Percentiles rank a stretch among this genome's conserved stretches.
phyloP scores from a whole-genome alignment of 53 echinoderm and acorn worm genomes.

The Zoroaster sp. region DNA sequence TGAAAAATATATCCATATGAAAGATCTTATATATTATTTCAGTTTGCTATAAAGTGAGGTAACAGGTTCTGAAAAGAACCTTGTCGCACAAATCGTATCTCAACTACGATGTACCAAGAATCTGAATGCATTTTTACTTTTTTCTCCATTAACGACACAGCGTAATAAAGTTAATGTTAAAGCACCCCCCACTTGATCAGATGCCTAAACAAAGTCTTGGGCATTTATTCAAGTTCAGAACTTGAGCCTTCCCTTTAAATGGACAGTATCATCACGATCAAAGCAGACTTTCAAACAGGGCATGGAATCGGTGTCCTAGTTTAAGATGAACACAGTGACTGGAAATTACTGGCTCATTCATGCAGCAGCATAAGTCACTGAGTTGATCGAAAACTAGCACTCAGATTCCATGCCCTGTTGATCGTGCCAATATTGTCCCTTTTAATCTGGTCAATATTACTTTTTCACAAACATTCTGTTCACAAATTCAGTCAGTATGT shows the following conservation, averaged over 20 bases:
- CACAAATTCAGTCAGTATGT: no score
- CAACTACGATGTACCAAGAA: background rate
- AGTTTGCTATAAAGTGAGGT: background rate
- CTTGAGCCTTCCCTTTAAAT: no score
- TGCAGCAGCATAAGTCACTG: background rate
- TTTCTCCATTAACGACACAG: background rate
- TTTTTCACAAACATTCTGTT: no score
- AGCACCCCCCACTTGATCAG: no score
- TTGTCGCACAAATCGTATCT: no score
- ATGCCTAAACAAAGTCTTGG: no score
- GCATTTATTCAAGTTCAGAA: no score
- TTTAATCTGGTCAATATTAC: background rate
- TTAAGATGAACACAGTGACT: no score
- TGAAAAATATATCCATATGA: background rate
- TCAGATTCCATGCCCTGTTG: background rate
- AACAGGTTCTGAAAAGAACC: background rate
- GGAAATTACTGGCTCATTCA: no score
- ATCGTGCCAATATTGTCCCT: background rate
- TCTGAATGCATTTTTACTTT: background rate
- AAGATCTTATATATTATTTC: background rate
- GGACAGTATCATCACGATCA: no score
- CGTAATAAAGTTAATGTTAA: background rate
- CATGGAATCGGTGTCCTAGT: no score
- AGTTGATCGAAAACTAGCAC: background rate
- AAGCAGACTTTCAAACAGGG: no score